Base-by-base conservation (phyloP, 1,140 invertebrate species). In the Lasioglossum baleicum region DNA sequence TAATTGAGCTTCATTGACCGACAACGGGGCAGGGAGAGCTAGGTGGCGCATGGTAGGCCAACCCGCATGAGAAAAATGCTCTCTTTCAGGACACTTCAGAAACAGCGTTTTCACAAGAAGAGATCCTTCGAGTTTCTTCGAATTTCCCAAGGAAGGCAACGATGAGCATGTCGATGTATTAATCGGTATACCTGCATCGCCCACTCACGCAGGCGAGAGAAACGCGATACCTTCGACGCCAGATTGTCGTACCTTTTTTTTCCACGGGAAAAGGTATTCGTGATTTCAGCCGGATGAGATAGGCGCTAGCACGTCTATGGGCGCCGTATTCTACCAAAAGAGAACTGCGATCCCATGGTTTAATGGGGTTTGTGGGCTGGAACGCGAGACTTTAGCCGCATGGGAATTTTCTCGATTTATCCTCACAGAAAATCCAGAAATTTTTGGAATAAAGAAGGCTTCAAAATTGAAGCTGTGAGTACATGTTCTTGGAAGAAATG, bases 41-140 rank as follows among this genome's bases (percentile, higher is more conserved):
- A 56, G 56, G 2, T 79, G 20, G 42, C 22, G 51, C n/a, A 20
- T 58, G 53, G 74, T 53, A 87, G 72, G 68, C 78, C 79, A 82
- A 53, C 87, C 87, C 87, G 84, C 87, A 88, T 88, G 84, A 88
- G 87, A 88, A 83, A 67, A 82, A 51, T 42, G 7, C 11, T 69
- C 74, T 72, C 11, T 69, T 77, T 72, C 35, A 48, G 3, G 2
- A n/a, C 40, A 4, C 26, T 20, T 40, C 61, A 1, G 35, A 2
- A 6, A 20, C 20, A 3, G 20, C 31, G 22, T 67, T 66, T 53
- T 61, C 83, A 70, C 5, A 7, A 51, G 20, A 60, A 69, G 44
- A 13, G 22, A 40, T 51, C 64, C 35, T 22, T 31, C 48, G 13
- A 48, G 51, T 73, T 70, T 77, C 56, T n/a, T 7, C 51, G 65